Evolutionary conservation across 2,113 vertebrate genomes (phyloP), one percentile per base, ranked within the genome.

Genomic region (Corythoichthys intestinalis): DNA sequence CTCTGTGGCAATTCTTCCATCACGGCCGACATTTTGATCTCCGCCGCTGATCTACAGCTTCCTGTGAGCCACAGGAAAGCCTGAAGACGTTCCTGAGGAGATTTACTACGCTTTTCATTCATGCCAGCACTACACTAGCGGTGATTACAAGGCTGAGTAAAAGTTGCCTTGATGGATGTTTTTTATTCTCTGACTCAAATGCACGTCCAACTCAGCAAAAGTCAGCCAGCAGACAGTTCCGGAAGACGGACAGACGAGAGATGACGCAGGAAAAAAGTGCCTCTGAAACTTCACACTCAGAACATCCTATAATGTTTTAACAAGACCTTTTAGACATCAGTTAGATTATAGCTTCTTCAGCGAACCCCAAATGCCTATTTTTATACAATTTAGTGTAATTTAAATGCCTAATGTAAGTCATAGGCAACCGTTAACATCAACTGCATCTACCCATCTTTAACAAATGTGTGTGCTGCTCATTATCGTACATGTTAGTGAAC

Each of bases 111-210:
- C 34, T 0, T 6, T 58, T 37, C 56, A 2, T 37, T 38, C 34
- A 37, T 58, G 56, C 56, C 56, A 58, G 56, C 34, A 15, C 56
- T 14, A 58, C 56, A 58, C 56, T 58, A 58, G 56, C 56, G 12
- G 34, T 15, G 56, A 58, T 58, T 58, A 58, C 34, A 58, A 58
- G 56, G 34, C 56, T 15, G 34, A 58, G 56, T 37, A 58, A 13
- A 58, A 37, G 34, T 37, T 34, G 34, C 12, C 11, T 58, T 58
- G 34, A 58, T 28, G 34, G 56, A 58, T 58, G 56, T 15, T 58
- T 58, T 35, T 35, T 57, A 28, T 9, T 56, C 4, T 34, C 4
- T 4, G 3, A 14, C 20, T 58, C 34, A 37, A 37, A 58, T 6
- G 14, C 56, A 15, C 56, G 34, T 37, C 13, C 34, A 5, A 35